Evolutionary conservation across 2,888 invertebrate genomes (phyloP).

Genomic region (Nipponacmea schrenckii): DNA sequence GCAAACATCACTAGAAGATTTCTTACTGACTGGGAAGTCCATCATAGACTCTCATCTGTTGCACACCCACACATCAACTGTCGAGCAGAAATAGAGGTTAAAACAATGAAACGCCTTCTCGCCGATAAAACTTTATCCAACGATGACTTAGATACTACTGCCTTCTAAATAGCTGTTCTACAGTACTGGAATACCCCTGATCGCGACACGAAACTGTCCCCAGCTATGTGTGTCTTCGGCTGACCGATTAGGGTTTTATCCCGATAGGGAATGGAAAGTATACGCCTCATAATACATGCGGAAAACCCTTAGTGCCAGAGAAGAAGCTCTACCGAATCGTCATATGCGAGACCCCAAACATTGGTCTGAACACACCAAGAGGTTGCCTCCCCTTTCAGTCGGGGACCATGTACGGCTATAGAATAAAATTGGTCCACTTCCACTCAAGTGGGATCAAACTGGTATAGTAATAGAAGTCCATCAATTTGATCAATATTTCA

Average conservation of each 20-base stretch:
- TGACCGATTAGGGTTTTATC: too few relatives aligned
- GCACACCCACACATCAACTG: constrained; percentile 48
- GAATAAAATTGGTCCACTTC: constrained; percentile 39
- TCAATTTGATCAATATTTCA: constrained; percentile 6
- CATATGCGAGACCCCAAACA: neutral
- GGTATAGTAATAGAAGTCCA: constrained; percentile 39
- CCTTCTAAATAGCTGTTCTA: constrained; percentile 38
- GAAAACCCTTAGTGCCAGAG: constrained; percentile 39
- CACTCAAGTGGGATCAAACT: constrained; percentile 47
- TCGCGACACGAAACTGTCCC: constrained; percentile 40
- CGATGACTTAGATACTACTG: constrained; percentile 41
- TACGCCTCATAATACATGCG: constrained; percentile 35
- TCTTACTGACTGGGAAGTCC: constrained; percentile 42
- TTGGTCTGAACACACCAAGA: neutral
- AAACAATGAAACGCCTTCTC: constrained; percentile 46
- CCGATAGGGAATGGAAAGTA: constrained; percentile 38
- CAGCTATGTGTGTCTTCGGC: constrained; percentile 25
- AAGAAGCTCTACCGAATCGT: constrained; percentile 26
- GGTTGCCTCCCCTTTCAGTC: neutral
- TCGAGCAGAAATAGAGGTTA: constrained; percentile 43
- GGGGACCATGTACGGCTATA: constrained; percentile 7
- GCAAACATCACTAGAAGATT: constrained; percentile 35
- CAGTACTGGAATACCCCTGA: constrained; percentile 44
- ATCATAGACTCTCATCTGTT: constrained; percentile 45
- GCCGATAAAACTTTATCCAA: constrained; percentile 38